These are phyloP conservation scores for Synergus gifuensis DNA, from an alignment of 2,888 invertebrate genomes.

Conservation along the genomic window DNA sequence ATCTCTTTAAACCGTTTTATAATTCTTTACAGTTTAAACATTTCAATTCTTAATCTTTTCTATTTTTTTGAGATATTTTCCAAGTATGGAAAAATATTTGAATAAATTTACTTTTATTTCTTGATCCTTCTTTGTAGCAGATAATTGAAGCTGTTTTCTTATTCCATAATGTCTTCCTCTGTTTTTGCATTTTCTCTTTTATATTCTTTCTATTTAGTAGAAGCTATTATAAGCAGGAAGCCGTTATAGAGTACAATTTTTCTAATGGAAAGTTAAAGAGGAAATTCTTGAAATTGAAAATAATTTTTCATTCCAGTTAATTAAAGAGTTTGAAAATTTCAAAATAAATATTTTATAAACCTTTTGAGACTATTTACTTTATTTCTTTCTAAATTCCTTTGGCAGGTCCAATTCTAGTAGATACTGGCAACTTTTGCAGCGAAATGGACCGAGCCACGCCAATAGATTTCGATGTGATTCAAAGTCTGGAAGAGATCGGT, in stretches of 20 bases:
- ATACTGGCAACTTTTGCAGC: constrained; percentile 88
- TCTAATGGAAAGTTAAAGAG: constrained; percentile 35
- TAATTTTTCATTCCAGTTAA: not conserved
- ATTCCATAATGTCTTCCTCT: constrained; percentile 27
- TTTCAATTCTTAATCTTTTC: not conserved
- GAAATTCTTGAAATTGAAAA: not conserved
- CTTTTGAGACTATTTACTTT: not conserved
- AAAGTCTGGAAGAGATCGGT: constrained; percentile 80
- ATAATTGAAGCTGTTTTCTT: constrained; percentile 20
- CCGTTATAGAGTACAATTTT: not conserved
- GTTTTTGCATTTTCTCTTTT: constrained; percentile 9
- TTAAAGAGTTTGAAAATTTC: too few relatives aligned
- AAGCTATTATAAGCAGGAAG: constrained; percentile 9
- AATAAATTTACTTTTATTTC: not conserved
- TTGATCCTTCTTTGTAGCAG: not conserved
- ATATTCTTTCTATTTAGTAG: constrained; percentile 8
- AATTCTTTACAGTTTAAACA: not conserved
- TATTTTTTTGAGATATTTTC: not conserved
- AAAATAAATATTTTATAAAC: not conserved
- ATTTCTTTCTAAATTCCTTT: constrained; percentile 52
- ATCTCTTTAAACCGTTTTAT: not conserved
- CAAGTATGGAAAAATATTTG: not conserved
- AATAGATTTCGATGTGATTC: constrained; percentile 82
- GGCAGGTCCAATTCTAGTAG: constrained; percentile 88
- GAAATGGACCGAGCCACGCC: constrained; percentile 84